phyloP scores from a whole-genome alignment of 2,113 vertebrate genomes.

The Diphyllodes magnificus region DNA sequence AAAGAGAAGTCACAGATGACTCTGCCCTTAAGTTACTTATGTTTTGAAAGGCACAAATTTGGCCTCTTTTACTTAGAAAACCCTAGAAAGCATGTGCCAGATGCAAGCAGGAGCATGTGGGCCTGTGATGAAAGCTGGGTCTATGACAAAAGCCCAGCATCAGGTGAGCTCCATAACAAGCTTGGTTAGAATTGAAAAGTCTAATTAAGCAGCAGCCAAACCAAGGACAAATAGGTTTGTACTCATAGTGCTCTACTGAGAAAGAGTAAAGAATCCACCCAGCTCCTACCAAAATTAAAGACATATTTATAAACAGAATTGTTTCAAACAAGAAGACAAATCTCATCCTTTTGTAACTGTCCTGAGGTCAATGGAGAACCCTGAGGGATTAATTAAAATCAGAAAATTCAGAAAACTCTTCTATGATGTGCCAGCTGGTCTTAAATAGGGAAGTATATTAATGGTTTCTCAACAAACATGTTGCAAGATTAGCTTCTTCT shows the following conservation, averaged over 20 bases:
- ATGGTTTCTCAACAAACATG: constrained; percentile 24
- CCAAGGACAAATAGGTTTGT: background rate
- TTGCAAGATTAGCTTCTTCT: constrained; percentile 42
- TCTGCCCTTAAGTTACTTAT: background rate
- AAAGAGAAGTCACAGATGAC: background rate
- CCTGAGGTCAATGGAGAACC: constrained; percentile 35
- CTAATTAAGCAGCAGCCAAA: background rate
- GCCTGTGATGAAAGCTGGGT: background rate
- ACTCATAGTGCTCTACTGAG: background rate
- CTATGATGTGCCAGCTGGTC: constrained; percentile 37
- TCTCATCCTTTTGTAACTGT: constrained; percentile 42
- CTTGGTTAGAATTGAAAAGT: background rate
- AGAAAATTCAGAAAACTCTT: constrained; percentile 30
- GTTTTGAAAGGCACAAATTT: background rate
- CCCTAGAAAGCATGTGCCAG: background rate
- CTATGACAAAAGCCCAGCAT: background rate
- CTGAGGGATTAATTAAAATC: constrained; percentile 50
- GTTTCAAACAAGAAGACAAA: constrained; percentile 42
- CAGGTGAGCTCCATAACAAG: constrained; percentile 21
- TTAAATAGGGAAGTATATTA: constrained; percentile 29
- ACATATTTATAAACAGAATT: constrained; percentile 50
- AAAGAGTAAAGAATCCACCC: constrained; percentile 12
- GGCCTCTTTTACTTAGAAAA: background rate
- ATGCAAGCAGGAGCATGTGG: background rate
- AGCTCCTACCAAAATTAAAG: constrained; percentile 46